phyloP scores from a whole-genome alignment of 2,113 vertebrate genomes.

The Aleadryas rufinucha region DNA sequence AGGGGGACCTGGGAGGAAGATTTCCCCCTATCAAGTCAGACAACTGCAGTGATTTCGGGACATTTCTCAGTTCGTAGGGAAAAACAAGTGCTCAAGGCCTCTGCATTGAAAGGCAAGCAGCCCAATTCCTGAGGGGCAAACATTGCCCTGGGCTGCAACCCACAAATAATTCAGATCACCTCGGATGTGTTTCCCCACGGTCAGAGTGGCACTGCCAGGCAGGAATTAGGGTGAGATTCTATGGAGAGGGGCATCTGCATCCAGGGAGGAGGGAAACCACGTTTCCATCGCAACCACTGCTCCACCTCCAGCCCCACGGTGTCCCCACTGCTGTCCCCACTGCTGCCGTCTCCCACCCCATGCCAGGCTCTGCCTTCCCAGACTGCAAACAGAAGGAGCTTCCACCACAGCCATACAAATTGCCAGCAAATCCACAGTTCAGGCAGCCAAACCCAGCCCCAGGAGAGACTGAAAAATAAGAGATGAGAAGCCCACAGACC shows the following conservation, averaged over 20 bases:
- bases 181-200: background rate
- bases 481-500: background rate
- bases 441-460: background rate
- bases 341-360: background rate
- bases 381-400: background rate
- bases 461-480: background rate
- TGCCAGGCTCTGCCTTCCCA: background rate
- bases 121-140: background rate
- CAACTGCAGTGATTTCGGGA: background rate
- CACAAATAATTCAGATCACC: background rate
- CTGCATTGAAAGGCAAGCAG: background rate
- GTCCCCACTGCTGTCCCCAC: background rate
- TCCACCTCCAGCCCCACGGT: background rate
- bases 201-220: background rate
- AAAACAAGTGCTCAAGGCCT: background rate
- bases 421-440: background rate
- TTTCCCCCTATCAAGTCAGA: background rate
- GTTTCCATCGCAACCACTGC: background rate
- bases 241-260: background rate
- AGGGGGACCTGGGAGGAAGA: background rate
- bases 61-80: rapidly evolving
- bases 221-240: background rate
- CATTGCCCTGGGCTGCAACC: background rate
- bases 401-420: background rate
- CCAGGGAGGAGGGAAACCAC: background rate